Conservation (phyloP, 1,140 invertebrate species). For the Drosophila tropicalis region DNA sequence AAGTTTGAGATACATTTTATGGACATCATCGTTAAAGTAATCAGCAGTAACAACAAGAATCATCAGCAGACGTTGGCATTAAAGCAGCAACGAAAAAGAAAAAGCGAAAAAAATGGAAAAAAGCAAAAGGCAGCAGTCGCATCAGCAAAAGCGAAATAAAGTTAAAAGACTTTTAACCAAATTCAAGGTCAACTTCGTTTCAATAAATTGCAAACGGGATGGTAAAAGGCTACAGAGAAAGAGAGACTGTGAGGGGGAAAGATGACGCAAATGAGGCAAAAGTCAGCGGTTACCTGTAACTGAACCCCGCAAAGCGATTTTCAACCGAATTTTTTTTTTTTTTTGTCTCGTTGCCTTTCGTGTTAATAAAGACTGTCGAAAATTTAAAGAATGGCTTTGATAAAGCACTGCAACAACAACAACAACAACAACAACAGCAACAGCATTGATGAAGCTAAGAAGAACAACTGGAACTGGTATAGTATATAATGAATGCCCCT, state of each 20-base stretch:
- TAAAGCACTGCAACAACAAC: conserved; percentile 45
- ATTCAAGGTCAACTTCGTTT: conserved; percentile 81
- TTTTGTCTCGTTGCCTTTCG: conserved; percentile 24
- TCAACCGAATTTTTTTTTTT: conserved; percentile 51
- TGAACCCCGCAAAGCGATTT: conserved; percentile 50
- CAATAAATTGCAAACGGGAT: conserved; percentile 78
- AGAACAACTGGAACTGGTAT: conserved; percentile 46
- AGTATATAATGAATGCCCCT: conserved; percentile 54
- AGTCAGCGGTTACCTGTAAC: conserved; percentile 71
- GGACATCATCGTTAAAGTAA: conserved; percentile 78
- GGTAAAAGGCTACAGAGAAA: conserved; percentile 30
- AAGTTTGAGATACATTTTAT: conserved; percentile 69
- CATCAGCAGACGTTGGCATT: conserved; percentile 58
- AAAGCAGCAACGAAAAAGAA: conserved; percentile 31
- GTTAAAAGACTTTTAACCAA: conserved; percentile 80
- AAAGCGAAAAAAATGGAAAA: conserved; percentile 32
- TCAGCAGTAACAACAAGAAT: conserved; percentile 75
- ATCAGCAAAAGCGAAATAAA: conserved; percentile 66
- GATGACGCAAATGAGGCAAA: conserved; percentile 72
- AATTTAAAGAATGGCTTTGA: conserved; percentile 71
- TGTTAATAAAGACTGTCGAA: conserved; percentile 76
- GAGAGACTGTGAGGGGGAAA: conserved; percentile 25
- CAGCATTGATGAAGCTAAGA: conserved; percentile 44
- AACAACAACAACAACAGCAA: conserved; percentile 34
- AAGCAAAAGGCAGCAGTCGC: conserved; percentile 31